Conservation (phyloP, 2,888 invertebrate species). For the Ormyrus pomaceus region DNA sequence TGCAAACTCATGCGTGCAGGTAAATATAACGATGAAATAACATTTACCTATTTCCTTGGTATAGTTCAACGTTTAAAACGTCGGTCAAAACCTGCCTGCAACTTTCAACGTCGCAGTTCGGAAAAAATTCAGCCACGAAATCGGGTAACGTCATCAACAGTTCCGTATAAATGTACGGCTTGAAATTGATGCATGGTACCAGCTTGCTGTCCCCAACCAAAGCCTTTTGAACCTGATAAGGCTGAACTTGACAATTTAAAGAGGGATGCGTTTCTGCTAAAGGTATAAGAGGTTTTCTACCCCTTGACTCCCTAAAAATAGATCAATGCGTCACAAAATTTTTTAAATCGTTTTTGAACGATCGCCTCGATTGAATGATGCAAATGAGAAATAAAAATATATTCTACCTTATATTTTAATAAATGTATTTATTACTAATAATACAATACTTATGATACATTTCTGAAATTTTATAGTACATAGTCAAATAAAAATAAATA, state of each 20-base stretch:
- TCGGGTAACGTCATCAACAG: slow-evolving; percentile 89
- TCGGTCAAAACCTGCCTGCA: slow-evolving; percentile 87
- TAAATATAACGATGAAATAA: background rate
- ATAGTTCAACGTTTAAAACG: slow-evolving; percentile 87
- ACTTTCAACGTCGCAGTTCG: slow-evolving; percentile 83
- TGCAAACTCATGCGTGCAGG: no score
- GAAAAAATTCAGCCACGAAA: slow-evolving; percentile 88
- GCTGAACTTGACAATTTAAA: slow-evolving; percentile 76
- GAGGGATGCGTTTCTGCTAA: slow-evolving; percentile 83
- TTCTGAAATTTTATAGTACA: background rate
- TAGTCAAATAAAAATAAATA: no score
- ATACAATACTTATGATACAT: no score
- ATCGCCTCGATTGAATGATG: no score
- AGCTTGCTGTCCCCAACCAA: slow-evolving; percentile 85
- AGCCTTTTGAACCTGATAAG: slow-evolving; percentile 84
- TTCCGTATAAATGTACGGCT: slow-evolving; percentile 89
- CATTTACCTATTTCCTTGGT: slow-evolving; percentile 89
- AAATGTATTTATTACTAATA: no score
- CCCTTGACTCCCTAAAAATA: slow-evolving; percentile 68
- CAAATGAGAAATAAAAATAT: no score
- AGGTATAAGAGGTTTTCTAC: slow-evolving; percentile 81
- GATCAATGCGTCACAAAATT: background rate
- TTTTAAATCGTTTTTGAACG: no score
- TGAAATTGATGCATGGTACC: slow-evolving; percentile 91
- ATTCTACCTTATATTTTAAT: no score